Conservation (phyloP, 2,113 vertebrate species). For the Cervus canadensis region DNA sequence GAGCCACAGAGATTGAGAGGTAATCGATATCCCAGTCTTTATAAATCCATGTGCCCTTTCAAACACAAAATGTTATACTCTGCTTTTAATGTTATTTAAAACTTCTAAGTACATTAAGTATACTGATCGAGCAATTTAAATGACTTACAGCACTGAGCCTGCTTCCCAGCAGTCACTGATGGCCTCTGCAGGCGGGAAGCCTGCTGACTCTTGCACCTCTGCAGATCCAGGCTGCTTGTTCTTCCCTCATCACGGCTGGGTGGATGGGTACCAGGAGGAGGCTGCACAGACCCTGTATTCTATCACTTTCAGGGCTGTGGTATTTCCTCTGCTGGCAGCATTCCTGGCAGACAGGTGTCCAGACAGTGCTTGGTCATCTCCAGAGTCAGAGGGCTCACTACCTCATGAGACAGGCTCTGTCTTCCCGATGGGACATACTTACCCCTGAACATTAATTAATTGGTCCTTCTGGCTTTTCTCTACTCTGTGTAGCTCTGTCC, state of each 20-base stretch:
- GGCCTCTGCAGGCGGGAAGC: neutral
- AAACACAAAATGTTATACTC: neutral
- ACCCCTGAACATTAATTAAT: fast-evolving
- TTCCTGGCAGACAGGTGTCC: neutral
- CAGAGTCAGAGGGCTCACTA: neutral
- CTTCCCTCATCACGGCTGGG: neutral
- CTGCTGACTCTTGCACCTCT: neutral
- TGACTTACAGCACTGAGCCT: neutral
- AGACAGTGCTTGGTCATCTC: neutral
- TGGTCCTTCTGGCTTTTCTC: neutral
- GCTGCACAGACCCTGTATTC: neutral
- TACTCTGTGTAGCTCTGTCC: neutral
- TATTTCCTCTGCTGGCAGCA: neutral
- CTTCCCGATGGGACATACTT: too few species aligned
- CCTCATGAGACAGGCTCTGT: neutral
- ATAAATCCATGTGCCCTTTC: neutral
- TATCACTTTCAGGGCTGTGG: fast-evolving
- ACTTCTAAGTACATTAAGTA: neutral
- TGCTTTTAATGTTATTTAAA: neutral
- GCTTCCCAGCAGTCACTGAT: neutral
- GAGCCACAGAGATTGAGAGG: neutral
- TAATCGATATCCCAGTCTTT: neutral
- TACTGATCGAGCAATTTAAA: neutral
- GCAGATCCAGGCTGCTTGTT: neutral
- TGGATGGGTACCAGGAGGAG: neutral